These are phyloP conservation scores for Drosophila seclusa DNA, from an alignment of 2,888 invertebrate species.

Conservation along the genomic window DNA sequence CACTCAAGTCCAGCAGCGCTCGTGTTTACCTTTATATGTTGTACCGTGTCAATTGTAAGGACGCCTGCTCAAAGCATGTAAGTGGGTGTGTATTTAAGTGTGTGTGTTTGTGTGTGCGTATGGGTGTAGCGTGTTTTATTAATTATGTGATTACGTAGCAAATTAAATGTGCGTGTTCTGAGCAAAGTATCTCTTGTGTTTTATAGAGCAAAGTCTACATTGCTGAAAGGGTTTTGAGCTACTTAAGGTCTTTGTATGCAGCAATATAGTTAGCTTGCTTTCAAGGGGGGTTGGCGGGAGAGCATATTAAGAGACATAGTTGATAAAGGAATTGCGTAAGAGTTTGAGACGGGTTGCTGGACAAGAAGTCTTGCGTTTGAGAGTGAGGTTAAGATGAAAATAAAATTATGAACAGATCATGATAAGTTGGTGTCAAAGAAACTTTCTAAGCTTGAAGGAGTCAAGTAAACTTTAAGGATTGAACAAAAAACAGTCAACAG, in stretches of 20 bases:
- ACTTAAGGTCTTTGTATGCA: slow-evolving; percentile 53
- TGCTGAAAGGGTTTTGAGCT: slow-evolving; percentile 48
- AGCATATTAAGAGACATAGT: slow-evolving; percentile 23
- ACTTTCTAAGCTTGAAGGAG: not conserved
- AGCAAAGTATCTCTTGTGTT: slow-evolving; percentile 39
- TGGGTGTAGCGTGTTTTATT: slow-evolving; percentile 60
- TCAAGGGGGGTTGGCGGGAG: slow-evolving; percentile 17
- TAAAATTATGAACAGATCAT: slow-evolving; percentile 30
- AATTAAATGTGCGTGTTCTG: slow-evolving; percentile 65
- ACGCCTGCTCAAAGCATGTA: not conserved
- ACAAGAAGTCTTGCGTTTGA: slow-evolving; percentile 9
- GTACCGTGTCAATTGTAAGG: slow-evolving; percentile 22
- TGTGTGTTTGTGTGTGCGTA: slow-evolving; percentile 22
- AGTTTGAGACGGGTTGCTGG: slow-evolving; percentile 22
- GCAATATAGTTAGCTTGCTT: slow-evolving; percentile 60
- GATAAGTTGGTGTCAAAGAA: slow-evolving; percentile 1
- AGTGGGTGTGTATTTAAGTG: slow-evolving; percentile 5
- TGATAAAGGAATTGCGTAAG: slow-evolving; percentile 32
- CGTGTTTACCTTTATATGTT: slow-evolving; percentile 54
- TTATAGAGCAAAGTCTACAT: slow-evolving; percentile 35
- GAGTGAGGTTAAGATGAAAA: slow-evolving; percentile 17
- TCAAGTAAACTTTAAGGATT: slow-evolving; percentile 1
- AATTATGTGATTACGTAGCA: slow-evolving; percentile 74
- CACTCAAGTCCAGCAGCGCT: slow-evolving; percentile 38
- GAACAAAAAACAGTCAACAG: not conserved